Conservation (phyloP, 2,113 vertebrate species). For the Mirza zaza region DNA sequence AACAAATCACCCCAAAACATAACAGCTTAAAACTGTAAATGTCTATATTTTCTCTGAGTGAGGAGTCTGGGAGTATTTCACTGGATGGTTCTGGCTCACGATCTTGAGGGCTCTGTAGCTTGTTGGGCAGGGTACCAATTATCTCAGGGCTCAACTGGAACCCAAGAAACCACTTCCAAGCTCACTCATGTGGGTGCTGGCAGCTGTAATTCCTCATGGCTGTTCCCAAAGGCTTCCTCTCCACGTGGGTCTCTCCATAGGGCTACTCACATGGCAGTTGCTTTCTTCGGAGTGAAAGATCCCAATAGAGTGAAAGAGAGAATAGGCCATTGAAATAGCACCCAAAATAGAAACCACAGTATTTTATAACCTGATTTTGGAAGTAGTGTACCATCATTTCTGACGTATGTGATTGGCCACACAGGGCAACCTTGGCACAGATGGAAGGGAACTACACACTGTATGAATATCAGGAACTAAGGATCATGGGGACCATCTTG, state of each 20-base stretch:
- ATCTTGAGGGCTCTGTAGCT: neutral
- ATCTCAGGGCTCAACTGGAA: neutral
- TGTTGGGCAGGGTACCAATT: neutral
- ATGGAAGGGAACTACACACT: too few species aligned
- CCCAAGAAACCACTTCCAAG: neutral
- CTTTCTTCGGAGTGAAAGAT: neutral
- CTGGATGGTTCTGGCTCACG: neutral
- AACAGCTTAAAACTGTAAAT: neutral
- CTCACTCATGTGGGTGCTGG: neutral
- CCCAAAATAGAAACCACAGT: neutral
- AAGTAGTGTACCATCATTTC: neutral
- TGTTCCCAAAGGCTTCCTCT: neutral
- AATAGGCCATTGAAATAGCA: neutral
- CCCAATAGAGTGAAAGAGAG: neutral
- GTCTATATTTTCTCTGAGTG: neutral
- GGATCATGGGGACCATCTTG: neutral
- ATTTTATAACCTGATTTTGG: neutral
- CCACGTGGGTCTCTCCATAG: fast-evolving
- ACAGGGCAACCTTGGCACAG: neutral
- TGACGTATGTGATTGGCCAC: neutral
- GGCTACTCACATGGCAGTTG: neutral
- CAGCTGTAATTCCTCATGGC: neutral
- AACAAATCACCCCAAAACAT: neutral
- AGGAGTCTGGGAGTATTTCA: neutral
- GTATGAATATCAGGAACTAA: neutral